Conservation (phyloP, 2,113 vertebrate genomes). For the Lathamus discolor region DNA sequence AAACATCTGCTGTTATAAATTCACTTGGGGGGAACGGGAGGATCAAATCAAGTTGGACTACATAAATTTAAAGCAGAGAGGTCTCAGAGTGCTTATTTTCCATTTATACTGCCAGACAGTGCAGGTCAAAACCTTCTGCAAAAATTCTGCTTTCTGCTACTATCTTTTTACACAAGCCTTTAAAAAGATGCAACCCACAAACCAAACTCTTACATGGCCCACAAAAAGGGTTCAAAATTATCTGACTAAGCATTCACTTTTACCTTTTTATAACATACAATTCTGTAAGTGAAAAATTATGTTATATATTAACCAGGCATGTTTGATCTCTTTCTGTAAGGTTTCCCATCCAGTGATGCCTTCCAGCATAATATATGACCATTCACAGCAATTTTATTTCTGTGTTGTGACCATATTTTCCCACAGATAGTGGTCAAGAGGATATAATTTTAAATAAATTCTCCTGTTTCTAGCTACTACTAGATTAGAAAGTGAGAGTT, state of each 20-base stretch:
- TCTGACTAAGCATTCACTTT: background rate
- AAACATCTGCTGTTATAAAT: constrained; percentile 5
- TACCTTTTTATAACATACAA: background rate
- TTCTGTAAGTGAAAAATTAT: background rate
- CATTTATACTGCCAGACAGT: background rate
- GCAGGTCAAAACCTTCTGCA: background rate
- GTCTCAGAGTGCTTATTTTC: background rate
- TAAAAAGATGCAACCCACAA: background rate
- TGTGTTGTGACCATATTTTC: background rate
- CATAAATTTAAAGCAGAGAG: background rate
- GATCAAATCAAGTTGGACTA: background rate
- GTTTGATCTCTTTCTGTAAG: background rate
- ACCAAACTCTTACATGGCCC: fast-evolving
- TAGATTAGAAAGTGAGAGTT: background rate
- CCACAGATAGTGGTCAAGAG: background rate
- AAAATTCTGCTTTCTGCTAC: background rate
- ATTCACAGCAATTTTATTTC: background rate
- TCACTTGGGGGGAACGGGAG: background rate
- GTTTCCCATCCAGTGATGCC: background rate
- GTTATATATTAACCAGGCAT: background rate
- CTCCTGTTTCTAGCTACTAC: background rate
- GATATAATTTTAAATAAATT: background rate
- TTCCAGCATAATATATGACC: background rate
- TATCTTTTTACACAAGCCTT: background rate
- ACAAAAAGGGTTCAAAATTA: background rate